phyloP scores from a whole-genome alignment of 2,797 vertebrate species.

The Scolopax bukidnonensis region DNA sequence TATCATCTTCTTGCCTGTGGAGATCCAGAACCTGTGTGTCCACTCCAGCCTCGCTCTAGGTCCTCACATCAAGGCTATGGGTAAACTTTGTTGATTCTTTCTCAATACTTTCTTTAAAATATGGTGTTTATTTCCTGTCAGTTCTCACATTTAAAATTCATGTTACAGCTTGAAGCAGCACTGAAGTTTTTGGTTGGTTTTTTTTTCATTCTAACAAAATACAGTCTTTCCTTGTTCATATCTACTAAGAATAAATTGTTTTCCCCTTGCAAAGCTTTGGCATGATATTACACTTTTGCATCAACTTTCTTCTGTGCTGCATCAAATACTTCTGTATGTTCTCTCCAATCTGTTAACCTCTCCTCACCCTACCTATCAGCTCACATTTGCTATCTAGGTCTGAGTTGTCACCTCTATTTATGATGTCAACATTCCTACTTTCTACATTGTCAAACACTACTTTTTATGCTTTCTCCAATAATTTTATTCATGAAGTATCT shows the following conservation, averaged over 20 bases:
- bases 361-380: neutral
- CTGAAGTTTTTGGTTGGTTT: neutral
- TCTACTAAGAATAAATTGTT: neutral
- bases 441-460: neutral
- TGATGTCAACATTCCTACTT: neutral
- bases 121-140: neutral
- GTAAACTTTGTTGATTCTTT: conserved; percentile 51
- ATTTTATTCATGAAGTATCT: neutral
- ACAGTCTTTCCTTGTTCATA: neutral
- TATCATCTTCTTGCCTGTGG: conserved; percentile 31
- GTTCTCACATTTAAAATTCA: neutral
- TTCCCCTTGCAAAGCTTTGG: neutral
- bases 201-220: neutral
- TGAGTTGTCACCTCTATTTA: neutral
- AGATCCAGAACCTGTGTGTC: conserved; percentile 33
- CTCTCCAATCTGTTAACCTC: neutral
- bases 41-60: conserved; percentile 28
- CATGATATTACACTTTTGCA: neutral
- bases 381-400: neutral
- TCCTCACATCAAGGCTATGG: conserved; percentile 40
- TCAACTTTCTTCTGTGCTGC: neutral
- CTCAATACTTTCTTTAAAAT: conserved; percentile 1
- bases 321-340: neutral
- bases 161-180: neutral
- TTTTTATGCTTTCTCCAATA: neutral